These are phyloP conservation scores for Mus musculus DNA, from an alignment of 2,113 vertebrate genomes.

Conservation along the genomic window DNA sequence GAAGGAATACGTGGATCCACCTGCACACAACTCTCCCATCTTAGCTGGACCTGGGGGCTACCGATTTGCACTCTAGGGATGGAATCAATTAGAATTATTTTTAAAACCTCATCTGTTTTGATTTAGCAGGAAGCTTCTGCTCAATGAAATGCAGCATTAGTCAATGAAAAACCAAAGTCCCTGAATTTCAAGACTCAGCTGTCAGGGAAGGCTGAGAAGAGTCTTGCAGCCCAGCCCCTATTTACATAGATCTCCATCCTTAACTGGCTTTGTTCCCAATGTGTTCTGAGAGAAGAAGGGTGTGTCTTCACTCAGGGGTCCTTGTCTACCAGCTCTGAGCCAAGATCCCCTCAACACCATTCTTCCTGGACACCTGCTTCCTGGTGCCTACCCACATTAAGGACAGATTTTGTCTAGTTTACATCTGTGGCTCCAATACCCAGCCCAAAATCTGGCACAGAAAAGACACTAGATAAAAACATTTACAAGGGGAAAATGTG, in stretches of 20 bases:
- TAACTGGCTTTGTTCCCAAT: background rate
- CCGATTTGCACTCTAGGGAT: slow-evolving; percentile 86
- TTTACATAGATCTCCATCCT: background rate
- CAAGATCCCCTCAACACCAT: background rate
- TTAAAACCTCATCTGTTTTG: slow-evolving; percentile 89
- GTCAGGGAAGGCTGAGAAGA: slow-evolving; percentile 3
- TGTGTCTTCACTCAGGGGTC: background rate
- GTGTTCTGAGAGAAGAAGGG: background rate
- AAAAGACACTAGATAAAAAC: background rate
- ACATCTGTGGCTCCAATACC: background rate
- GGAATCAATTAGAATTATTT: slow-evolving; percentile 91
- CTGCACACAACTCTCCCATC: slow-evolving; percentile 69
- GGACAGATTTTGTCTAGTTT: background rate
- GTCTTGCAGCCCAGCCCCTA: background rate
- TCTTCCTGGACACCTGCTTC: background rate
- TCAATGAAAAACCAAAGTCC: slow-evolving; percentile 86
- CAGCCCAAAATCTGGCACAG: background rate
- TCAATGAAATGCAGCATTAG: slow-evolving; percentile 85
- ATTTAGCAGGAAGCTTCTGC: slow-evolving; percentile 89
- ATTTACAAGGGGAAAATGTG: background rate
- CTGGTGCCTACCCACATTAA: background rate
- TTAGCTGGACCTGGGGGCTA: slow-evolving; percentile 81
- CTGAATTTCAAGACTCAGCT: slow-evolving; percentile 75
- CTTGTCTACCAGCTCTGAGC: background rate
- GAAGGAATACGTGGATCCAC: background rate